A percentile compares a stretch with the other conserved stretches of the same genome.
phyloP scores from a whole-genome alignment of 2,888 invertebrate species.

The Loripinus fragilis region DNA sequence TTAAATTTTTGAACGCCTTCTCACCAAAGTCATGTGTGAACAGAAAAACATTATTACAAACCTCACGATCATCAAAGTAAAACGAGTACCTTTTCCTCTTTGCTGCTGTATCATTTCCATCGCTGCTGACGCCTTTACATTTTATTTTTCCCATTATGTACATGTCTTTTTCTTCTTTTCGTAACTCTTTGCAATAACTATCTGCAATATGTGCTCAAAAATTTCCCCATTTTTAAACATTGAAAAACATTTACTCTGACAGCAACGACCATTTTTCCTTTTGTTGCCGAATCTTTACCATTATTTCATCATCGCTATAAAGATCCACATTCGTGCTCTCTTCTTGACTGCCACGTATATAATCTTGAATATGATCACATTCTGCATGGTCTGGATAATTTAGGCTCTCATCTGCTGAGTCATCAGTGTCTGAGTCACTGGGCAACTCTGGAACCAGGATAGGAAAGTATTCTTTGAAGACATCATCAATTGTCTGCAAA shows the following conservation, averaged over 20 bases:
- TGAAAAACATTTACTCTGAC: background rate
- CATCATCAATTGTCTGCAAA: background rate
- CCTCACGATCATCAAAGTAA: constrained; percentile 8
- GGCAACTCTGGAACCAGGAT: background rate
- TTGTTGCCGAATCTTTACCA: background rate
- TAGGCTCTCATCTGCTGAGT: background rate
- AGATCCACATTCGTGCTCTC: background rate
- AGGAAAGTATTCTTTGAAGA: background rate
- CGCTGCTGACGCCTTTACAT: background rate
- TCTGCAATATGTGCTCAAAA: background rate
- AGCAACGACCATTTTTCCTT: constrained; percentile 2
- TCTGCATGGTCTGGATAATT: background rate
- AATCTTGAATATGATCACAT: too few species aligned
- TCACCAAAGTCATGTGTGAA: constrained; percentile 5
- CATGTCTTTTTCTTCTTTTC: constrained; percentile 7
- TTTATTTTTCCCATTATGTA: constrained; percentile 5
- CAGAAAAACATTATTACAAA: background rate
- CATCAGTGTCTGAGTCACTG: background rate
- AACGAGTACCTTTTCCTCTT: constrained; percentile 1
- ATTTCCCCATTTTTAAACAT: background rate
- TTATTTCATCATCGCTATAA: background rate
- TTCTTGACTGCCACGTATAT: background rate
- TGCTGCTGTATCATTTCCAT: background rate
- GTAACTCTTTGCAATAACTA: too few species aligned
- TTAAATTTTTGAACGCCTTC: constrained; percentile 2